Evolutionary conservation across 2,113 vertebrate genomes (phyloP).

Genomic region (Zapus hudsonius): DNA sequence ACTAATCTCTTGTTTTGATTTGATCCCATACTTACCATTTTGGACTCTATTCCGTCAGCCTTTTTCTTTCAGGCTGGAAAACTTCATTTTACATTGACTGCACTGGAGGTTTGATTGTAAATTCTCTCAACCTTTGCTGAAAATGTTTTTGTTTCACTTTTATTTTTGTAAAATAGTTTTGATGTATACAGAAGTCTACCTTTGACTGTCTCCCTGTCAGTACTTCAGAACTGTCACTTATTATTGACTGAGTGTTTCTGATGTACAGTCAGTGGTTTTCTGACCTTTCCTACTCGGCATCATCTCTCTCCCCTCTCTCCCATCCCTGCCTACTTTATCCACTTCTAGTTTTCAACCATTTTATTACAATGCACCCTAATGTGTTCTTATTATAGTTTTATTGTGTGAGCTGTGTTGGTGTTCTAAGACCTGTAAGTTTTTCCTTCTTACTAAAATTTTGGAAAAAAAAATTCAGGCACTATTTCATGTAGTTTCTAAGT

Average conservation of each 20-base stretch:
- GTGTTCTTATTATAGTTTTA: conserved; percentile 35
- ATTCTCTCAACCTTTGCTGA: background rate
- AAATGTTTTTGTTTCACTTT: conserved; percentile 20
- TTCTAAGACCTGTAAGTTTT: background rate
- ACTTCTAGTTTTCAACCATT: background rate
- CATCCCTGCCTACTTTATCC: background rate
- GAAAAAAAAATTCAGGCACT: background rate
- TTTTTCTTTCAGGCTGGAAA: conserved; percentile 12
- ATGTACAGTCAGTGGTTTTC: background rate
- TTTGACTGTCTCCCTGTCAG: background rate
- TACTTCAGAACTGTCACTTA: background rate
- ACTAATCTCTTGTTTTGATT: background rate
- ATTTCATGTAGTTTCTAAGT: background rate
- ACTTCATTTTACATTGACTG: background rate
- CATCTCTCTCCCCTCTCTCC: background rate
- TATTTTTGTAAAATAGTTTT: conserved; percentile 28
- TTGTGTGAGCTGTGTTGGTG: background rate
- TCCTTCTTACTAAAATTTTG: conserved; percentile 1
- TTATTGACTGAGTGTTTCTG: background rate
- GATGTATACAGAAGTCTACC: background rate
- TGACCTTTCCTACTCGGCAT: background rate
- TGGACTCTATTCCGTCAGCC: background rate
- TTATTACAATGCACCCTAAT: background rate
- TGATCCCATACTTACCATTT: background rate
- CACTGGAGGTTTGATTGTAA: background rate